Evolutionary conservation across 64 coral and sea anemone species (phyloP).

Genomic region (Dendronephthya gigantea): DNA sequence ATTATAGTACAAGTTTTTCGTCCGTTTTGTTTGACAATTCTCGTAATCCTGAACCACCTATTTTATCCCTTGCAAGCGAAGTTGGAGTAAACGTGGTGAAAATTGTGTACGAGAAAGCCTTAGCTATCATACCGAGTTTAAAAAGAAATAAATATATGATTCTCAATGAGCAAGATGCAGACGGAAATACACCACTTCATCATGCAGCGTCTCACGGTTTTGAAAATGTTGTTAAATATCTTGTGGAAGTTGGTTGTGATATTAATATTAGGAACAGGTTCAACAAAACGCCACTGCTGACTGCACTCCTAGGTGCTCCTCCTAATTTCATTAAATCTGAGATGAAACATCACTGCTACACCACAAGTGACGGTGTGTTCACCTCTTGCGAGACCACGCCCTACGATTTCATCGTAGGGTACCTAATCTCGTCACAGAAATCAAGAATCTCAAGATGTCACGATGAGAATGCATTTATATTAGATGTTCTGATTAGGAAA

Average conservation of each 20-base stretch:
- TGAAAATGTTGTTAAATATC: conserved; percentile 8
- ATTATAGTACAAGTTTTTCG: background rate
- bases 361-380: background rate
- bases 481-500: background rate
- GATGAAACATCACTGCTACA: background rate
- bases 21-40: background rate
- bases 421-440: background rate
- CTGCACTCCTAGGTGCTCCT: background rate
- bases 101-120: background rate
- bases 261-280: background rate
- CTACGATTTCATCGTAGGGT: background rate
- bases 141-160: background rate
- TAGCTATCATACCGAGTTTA: background rate
- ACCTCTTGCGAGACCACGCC: background rate
- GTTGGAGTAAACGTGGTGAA: background rate
- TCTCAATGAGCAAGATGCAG: background rate
- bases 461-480: background rate
- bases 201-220: conserved; percentile 23
- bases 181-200: conserved; percentile 26
- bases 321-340: background rate
- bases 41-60: background rate
- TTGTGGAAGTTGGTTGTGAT: background rate
- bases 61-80: background rate
- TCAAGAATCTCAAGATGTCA: background rate
- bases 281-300: background rate